These are phyloP conservation scores for Manacus vitellinus DNA, from an alignment of 2,113 vertebrate genomes.

Conservation along the genomic window DNA sequence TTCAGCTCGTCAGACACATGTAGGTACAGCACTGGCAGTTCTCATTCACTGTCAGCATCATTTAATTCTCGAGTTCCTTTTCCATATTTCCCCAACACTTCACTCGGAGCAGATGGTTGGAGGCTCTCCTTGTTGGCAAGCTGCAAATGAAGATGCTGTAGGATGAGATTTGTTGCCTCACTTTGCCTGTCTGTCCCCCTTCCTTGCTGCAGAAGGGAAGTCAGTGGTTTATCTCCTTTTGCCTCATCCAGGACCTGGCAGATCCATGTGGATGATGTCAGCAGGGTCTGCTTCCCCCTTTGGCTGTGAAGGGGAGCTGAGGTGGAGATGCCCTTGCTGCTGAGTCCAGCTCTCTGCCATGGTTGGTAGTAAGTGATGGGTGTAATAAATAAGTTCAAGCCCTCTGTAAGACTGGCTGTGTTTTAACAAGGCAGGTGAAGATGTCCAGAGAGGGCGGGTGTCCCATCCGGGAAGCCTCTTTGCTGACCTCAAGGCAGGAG, in stretches of 20 bases:
- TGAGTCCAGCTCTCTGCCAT: background rate
- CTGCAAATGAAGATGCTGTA: background rate
- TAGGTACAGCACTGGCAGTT: background rate
- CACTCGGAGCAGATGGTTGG: background rate
- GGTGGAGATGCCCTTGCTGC: background rate
- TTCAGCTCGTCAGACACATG: background rate
- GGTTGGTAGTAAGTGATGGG: background rate
- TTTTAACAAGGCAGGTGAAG: background rate
- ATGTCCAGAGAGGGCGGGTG: too few relatives aligned
- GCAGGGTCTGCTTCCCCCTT: background rate
- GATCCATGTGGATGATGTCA: background rate
- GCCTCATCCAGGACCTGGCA: fast-evolving
- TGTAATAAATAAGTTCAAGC: background rate
- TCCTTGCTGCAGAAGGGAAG: background rate
- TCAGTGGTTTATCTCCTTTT: background rate
- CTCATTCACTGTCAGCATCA: background rate
- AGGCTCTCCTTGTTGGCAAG: background rate
- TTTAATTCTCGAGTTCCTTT: background rate
- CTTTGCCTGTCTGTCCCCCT: background rate
- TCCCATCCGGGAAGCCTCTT: background rate
- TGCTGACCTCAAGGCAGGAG: background rate
- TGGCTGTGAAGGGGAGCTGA: background rate
- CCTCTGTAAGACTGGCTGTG: background rate
- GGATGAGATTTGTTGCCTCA: background rate
- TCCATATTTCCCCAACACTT: background rate